Evolutionary conservation across 2,888 invertebrate species (phyloP), one percentile per base, ranked within the genome.

Genomic region (Ommatoiulus sabulosus): DNA sequence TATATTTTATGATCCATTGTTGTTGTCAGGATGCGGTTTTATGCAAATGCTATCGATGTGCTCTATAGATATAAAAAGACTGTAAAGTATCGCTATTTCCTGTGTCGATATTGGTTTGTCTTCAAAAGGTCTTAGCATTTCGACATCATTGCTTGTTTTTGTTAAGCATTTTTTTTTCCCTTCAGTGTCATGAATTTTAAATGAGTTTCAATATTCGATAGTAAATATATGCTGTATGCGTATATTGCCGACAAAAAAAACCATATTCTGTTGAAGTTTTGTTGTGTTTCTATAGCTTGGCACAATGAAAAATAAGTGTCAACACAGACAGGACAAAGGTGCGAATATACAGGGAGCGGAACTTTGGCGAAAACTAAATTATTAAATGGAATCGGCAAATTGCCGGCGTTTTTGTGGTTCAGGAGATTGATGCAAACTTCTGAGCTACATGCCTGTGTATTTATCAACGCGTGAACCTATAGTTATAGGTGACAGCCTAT

Each of bases 361-460:
- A 24, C 20, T 24, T 72, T 20, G 72, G 24, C 72, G 72, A 72
- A 72, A 72, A 72, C 20, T 72, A 24, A 72, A 72, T 72, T 72
- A 72, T 72, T 72, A 72, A 72, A 72, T 24, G 24, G 72, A 72
- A 72, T 72, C n/a, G 72, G 72, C 7, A 72, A 72, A 72, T 72
- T 6, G 72, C 20, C 24, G 20, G 24, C 10, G 20, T 72, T 72
- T 72, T 72, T 72, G 72, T 24, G 24, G 20, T 72, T 72, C 8
- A 7, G 72, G 72, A 72, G 72, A 72, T 72, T 72, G 72, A 72
- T 72, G 72, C n/a, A 72, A 72, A 72, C n/a, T 63, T n/a, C 6
- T 63, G n/a, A 63, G 63, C 63, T 63, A n/a, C 72, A 24, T 72
- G 72, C 72, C 72, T 24, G 24, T 72, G 20, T 72, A 72, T 72